These are phyloP conservation scores for Thalassoma bifasciatum DNA, from an alignment of 2,113 vertebrate species.

Conservation along the genomic window DNA sequence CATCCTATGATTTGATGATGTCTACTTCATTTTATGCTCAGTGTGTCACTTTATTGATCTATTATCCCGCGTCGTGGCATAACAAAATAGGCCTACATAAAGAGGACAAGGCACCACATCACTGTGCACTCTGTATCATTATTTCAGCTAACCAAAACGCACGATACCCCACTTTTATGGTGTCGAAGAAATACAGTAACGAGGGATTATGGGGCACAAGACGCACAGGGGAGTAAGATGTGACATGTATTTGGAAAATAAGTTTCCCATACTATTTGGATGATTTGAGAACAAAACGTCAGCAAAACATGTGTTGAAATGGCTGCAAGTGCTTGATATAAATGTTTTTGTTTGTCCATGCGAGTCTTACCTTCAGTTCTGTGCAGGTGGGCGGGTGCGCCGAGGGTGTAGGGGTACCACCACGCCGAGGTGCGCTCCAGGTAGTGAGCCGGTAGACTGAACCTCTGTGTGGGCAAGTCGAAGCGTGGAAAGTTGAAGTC, in stretches of 20 bases:
- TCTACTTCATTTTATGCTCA: slow-evolving; percentile 72
- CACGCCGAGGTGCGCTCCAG: slow-evolving; percentile 94
- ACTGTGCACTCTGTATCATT: background rate
- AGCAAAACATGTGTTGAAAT: background rate
- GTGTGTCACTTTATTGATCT: slow-evolving; percentile 75
- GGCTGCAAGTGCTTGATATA: background rate
- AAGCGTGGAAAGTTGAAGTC: slow-evolving; percentile 95
- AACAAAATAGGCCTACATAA: slow-evolving; percentile 58
- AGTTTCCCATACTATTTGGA: background rate
- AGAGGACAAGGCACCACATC: slow-evolving; percentile 37
- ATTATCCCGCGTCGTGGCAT: slow-evolving; percentile 57
- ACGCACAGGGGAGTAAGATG: background rate
- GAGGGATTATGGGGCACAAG: background rate
- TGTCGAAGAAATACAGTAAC: background rate
- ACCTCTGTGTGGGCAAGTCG: slow-evolving; percentile 94
- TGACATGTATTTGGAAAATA: background rate
- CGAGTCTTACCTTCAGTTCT: slow-evolving; percentile 88
- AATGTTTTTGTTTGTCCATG: background rate
- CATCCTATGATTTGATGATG: slow-evolving; percentile 64
- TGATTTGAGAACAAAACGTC: background rate
- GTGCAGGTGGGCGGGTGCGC: slow-evolving; percentile 89
- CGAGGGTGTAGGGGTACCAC: slow-evolving; percentile 96
- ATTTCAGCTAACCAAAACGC: slow-evolving; percentile 9
- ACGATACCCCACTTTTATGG: background rate
- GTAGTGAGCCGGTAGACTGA: slow-evolving; percentile 94